These are phyloP conservation scores for Dipodomys spectabilis DNA, from an alignment of 2,113 vertebrate genomes.

Conservation along the genomic window DNA sequence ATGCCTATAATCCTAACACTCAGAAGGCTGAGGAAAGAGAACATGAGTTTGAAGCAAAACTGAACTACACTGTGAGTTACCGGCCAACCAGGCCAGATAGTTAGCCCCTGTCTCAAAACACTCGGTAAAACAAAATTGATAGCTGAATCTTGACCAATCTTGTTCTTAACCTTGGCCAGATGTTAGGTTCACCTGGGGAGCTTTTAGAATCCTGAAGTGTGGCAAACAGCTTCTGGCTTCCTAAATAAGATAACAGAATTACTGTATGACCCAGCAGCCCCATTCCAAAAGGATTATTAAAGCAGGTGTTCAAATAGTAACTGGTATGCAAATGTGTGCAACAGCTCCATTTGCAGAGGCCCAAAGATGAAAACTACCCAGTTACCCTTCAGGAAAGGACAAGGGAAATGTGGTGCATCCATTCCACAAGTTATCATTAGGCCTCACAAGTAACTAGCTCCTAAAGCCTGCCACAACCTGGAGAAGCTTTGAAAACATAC, in stretches of 20 bases:
- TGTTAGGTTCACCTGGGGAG: background rate
- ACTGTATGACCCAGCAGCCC: background rate
- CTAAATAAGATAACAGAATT: background rate
- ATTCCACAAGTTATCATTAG: too few relatives aligned
- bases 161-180: background rate
- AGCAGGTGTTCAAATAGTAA: constrained; percentile 19
- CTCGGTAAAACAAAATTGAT: too few relatives aligned
- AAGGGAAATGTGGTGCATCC: background rate
- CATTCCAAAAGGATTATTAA: background rate
- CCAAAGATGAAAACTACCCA: background rate
- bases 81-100: too few relatives aligned
- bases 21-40: too few relatives aligned
- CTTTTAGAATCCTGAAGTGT: background rate
- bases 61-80: too few relatives aligned
- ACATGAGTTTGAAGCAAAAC: too few relatives aligned
- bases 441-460: background rate
- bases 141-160: background rate
- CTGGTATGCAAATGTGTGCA: background rate
- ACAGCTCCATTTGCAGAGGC: background rate
- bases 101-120: too few relatives aligned
- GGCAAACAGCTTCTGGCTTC: background rate
- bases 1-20: too few relatives aligned
- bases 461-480: too few relatives aligned
- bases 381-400: background rate
- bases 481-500: too few relatives aligned